A percentile compares a stretch with the other conserved stretches of the same genome.
phyloP scores from a whole-genome alignment of 2,797 vertebrate species.

The Busarellus nigricollis region DNA sequence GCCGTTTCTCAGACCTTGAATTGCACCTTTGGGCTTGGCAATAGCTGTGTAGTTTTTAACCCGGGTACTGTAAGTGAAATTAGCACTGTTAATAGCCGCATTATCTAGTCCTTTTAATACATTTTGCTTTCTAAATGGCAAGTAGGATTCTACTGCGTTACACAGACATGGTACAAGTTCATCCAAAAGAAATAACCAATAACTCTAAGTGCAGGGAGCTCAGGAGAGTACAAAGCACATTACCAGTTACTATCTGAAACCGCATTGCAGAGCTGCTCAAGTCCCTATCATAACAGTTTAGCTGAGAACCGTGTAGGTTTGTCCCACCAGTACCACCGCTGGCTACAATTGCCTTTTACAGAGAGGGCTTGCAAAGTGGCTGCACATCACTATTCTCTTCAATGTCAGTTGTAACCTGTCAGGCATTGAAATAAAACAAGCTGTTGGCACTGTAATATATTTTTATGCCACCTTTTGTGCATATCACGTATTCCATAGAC shows the following conservation, averaged over 20 bases:
- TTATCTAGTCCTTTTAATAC: background rate
- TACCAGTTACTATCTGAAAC: conserved; percentile 39
- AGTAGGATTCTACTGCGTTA: background rate
- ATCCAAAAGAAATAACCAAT: background rate
- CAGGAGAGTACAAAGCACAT: background rate
- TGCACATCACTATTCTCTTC: conserved; percentile 63
- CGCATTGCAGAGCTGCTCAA: conserved; percentile 36
- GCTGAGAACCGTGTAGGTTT: conserved; percentile 53
- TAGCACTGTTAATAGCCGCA: background rate
- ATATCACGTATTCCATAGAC: background rate
- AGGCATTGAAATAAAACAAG: background rate
- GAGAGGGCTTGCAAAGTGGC: conserved; percentile 38
- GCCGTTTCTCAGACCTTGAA: background rate
- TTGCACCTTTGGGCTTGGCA: background rate
- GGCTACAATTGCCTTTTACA: conserved; percentile 17
- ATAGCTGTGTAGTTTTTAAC: background rate
- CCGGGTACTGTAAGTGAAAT: background rate
- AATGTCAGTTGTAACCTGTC: conserved; percentile 59
- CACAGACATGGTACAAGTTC: background rate
- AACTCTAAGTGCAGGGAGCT: background rate
- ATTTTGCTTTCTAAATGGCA: background rate
- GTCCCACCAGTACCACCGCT: conserved; percentile 41
- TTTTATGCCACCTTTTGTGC: conserved; percentile 17
- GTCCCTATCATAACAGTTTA: conserved; percentile 12
- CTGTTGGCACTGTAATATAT: background rate